phyloP scores from a whole-genome alignment of 2,888 invertebrate genomes.

The Drosophila basisetae region DNA sequence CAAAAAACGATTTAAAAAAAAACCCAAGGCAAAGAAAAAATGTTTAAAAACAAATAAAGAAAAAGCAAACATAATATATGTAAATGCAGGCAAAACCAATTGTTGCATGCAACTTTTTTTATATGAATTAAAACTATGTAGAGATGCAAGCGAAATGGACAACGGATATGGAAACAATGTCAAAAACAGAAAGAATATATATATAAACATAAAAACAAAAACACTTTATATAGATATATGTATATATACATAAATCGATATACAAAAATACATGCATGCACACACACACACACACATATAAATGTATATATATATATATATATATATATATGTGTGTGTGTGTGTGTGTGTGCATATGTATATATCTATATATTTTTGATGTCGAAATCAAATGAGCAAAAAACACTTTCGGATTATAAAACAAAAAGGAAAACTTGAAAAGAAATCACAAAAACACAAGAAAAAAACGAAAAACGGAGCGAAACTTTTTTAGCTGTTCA shows the following conservation, averaged over 20 bases:
- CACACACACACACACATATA: constrained; percentile 4
- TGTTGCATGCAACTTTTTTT: constrained; percentile 34
- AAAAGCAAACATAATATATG: constrained; percentile 1
- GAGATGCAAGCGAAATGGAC: constrained; percentile 13
- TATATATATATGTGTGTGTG: constrained; percentile 12
- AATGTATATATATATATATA: not conserved
- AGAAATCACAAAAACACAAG: not conserved
- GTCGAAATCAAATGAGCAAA: constrained; percentile 55
- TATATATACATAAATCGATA: constrained; percentile 31
- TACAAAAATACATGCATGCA: constrained; percentile 20
- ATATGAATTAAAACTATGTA: constrained; percentile 17
- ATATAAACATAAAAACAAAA: constrained; percentile 24
- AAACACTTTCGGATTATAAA: constrained; percentile 30
- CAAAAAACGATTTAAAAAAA: constrained; percentile 22
- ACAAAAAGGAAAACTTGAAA: constrained; percentile 5
- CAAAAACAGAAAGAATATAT: constrained; percentile 34
- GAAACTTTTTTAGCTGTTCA: constrained; percentile 51
- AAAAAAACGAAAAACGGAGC: not conserved
- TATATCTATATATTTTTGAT: constrained; percentile 72
- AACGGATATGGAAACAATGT: constrained; percentile 37
- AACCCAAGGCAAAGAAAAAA: constrained; percentile 32
- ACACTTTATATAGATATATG: constrained; percentile 32
- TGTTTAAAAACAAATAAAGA: constrained; percentile 23
- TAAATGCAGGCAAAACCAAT: constrained; percentile 13
- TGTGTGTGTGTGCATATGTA: constrained; percentile 23